phyloP scores from a whole-genome alignment of 2,888 invertebrate species.

The Apamea anceps region DNA sequence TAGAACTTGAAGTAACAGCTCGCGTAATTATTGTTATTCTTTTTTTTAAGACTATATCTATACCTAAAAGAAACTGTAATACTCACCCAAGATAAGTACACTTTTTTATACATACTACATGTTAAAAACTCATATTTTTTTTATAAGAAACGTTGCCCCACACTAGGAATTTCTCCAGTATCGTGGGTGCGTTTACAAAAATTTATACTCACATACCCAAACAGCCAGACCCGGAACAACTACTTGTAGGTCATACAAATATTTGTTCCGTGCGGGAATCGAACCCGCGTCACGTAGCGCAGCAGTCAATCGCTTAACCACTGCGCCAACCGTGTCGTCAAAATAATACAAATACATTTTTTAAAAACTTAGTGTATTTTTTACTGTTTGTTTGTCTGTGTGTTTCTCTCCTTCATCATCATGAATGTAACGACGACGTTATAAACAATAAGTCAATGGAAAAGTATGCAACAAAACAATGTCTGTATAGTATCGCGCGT shows the following conservation, averaged over 20 bases:
- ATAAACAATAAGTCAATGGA: constrained; percentile 14
- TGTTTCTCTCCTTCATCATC: not conserved
- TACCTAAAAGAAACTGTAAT: not conserved
- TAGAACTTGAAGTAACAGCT: constrained; percentile 57
- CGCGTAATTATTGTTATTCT: constrained; percentile 6
- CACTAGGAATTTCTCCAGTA: no score
- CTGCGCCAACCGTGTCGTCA: no score
- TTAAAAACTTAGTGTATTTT: not conserved
- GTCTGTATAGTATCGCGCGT: constrained; percentile 62
- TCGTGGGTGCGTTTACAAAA: no score
- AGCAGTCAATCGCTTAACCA: no score
- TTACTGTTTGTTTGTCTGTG: not conserved
- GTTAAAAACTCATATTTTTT: not conserved
- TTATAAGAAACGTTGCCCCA: no score
- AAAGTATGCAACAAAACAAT: constrained; percentile 26
- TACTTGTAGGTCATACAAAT: no score
- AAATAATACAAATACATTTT: not conserved
- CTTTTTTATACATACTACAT: not conserved
- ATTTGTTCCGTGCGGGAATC: no score
- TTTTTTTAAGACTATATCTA: not conserved
- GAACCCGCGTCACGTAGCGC: no score
- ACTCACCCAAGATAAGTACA: not conserved
- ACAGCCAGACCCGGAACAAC: no score
- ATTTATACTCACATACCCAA: no score
- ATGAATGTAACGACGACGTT: constrained; percentile 1